Evolutionary conservation across 2,113 vertebrate species (phyloP).

Genomic region (Petroica traversi): DNA sequence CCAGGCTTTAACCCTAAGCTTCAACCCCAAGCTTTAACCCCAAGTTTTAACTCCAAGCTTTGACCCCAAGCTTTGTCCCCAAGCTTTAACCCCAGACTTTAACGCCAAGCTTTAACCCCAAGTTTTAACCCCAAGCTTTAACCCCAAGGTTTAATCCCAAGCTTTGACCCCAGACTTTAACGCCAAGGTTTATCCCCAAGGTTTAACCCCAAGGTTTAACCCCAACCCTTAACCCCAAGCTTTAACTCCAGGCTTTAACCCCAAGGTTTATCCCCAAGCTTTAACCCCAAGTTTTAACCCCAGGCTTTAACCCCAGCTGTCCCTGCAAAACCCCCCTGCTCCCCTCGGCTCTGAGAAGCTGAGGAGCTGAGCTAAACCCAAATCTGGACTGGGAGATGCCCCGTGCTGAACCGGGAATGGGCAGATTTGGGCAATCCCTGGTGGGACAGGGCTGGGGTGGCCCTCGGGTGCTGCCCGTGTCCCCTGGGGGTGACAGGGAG

Average conservation of each 20-base stretch:
- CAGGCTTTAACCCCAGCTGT: background rate
- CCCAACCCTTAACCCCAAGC: background rate
- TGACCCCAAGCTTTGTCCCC: background rate
- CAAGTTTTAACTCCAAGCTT: background rate
- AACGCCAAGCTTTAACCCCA: background rate
- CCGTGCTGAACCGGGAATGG: accelerated
- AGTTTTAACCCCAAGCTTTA: background rate
- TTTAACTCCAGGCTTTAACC: background rate
- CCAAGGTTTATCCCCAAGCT: background rate
- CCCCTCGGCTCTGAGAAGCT: background rate
- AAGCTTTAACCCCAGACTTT: background rate
- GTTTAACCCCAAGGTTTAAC: background rate
- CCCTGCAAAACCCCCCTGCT: background rate
- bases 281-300: background rate
- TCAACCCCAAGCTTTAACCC: background rate
- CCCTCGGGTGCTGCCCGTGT: background rate
- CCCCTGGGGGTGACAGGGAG: background rate
- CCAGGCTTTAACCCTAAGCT: background rate
- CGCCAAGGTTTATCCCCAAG: background rate
- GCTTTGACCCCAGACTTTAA: background rate
- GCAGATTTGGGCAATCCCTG: background rate
- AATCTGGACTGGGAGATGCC: no score
- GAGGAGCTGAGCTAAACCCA: background rate
- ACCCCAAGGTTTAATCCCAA: background rate
- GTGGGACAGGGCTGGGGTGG: background rate